phyloP scores from a whole-genome alignment of 2,797 vertebrate species.

The Natrix natrix region DNA sequence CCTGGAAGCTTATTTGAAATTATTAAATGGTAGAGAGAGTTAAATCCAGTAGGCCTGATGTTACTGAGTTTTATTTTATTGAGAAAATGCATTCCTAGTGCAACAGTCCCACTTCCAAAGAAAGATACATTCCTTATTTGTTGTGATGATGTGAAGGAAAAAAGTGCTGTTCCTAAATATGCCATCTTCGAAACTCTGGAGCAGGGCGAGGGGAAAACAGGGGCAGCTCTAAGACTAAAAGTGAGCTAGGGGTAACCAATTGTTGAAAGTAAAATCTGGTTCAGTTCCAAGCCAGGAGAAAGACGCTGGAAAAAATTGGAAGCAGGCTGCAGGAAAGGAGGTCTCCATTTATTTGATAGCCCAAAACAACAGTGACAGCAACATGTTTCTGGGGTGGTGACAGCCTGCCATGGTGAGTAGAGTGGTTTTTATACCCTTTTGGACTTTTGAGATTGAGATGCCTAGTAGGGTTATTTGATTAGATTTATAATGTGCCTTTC shows the following conservation, averaged over 20 bases:
- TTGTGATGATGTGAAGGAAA: not conserved
- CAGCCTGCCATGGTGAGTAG: too few relatives aligned
- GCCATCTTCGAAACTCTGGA: not conserved
- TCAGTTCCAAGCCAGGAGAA: too few relatives aligned
- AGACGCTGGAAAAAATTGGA: too few relatives aligned
- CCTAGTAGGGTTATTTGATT: too few relatives aligned
- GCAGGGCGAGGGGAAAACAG: not conserved
- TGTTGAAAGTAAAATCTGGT: too few relatives aligned
- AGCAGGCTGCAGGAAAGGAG: too few relatives aligned
- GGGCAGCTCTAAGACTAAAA: not conserved
- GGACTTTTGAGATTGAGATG: too few relatives aligned
- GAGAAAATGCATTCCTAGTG: slow-evolving; percentile 16
- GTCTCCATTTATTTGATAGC: too few relatives aligned
- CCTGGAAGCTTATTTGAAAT: slow-evolving; percentile 34
- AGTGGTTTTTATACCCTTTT: too few relatives aligned
- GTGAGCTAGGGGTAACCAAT: not conserved
- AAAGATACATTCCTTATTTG: not conserved
- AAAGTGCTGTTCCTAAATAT: not conserved
- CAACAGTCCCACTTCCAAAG: slow-evolving; percentile 25
- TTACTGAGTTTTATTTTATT: slow-evolving; percentile 20
- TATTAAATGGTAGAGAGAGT: slow-evolving; percentile 16
- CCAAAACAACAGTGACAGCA: too few relatives aligned
- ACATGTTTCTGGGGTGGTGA: too few relatives aligned
- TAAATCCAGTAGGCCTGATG: slow-evolving; percentile 12
- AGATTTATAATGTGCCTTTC: too few relatives aligned